Conservation (phyloP, 2,797 vertebrate species). For the Taenioides sp. region DNA sequence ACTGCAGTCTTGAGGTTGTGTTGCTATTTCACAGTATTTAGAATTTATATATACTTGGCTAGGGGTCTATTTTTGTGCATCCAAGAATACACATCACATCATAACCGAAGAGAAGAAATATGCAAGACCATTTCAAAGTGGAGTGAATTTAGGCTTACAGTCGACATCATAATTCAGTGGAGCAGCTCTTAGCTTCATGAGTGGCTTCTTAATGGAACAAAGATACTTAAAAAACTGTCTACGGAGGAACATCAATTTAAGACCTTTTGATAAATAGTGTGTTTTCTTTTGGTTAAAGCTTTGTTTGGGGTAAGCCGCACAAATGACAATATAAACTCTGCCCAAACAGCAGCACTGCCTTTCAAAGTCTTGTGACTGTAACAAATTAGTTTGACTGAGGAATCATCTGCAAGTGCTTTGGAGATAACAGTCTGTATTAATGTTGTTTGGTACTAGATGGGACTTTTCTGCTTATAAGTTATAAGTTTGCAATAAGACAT, state of each 20-base stretch:
- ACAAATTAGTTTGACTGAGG: constrained; percentile 55
- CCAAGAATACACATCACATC: background rate
- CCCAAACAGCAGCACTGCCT: constrained; percentile 25
- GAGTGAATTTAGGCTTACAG: constrained; percentile 6
- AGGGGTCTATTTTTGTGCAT: background rate
- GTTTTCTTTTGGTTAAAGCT: constrained; percentile 5
- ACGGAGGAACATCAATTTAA: background rate
- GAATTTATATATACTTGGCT: constrained; percentile 1
- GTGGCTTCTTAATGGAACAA: constrained; percentile 17
- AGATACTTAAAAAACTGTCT: background rate
- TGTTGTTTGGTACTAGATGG: constrained; percentile 16
- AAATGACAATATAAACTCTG: constrained; percentile 19
- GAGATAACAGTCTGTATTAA: constrained; percentile 10
- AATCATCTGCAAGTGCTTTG: constrained; percentile 37
- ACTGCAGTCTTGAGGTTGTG: constrained; percentile 9
- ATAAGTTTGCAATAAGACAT: constrained; percentile 11
- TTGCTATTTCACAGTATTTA: constrained; percentile 4
- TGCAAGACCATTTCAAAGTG: background rate
- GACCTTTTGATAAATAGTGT: background rate
- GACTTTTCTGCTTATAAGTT: constrained; percentile 32
- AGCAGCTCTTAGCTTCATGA: constrained; percentile 23
- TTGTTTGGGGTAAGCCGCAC: constrained; percentile 21
- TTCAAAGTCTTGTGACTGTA: constrained; percentile 68
- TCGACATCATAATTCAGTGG: constrained; percentile 19
- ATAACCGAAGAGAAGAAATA: background rate